These are phyloP conservation scores for Lutjanus argentimaculatus DNA, from an alignment of 2,797 vertebrate species.

Conservation along the genomic window DNA sequence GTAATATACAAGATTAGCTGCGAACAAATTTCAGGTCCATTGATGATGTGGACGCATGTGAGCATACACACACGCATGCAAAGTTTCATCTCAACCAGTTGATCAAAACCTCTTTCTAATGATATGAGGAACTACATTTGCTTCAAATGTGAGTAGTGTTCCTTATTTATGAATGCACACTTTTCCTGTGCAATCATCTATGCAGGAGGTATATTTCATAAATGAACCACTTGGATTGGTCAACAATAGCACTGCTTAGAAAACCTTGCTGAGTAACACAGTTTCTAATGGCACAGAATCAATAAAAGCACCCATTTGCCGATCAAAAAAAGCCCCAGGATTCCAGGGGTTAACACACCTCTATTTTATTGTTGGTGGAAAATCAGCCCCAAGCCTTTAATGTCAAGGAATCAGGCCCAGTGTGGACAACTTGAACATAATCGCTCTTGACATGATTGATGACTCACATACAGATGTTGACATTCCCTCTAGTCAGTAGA, in stretches of 20 bases:
- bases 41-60: no score
- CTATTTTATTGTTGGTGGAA: slow-evolving; percentile 12
- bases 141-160: neutral
- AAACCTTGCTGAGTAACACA: neutral
- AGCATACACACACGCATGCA: no score
- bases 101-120: neutral
- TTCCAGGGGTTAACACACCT: slow-evolving; percentile 11
- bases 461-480: slow-evolving; percentile 39
- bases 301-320: neutral
- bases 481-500: slow-evolving; percentile 12
- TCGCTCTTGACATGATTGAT: slow-evolving; percentile 51
- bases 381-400: slow-evolving; percentile 23
- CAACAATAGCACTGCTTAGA: neutral
- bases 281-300: slow-evolving; percentile 2
- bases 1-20: no score
- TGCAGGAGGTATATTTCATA: neutral
- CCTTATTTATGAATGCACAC: neutral
- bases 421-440: slow-evolving; percentile 34
- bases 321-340: neutral
- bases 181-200: neutral
- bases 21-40: no score
- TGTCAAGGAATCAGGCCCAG: slow-evolving; percentile 45
- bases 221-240: neutral
- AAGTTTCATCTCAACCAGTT: neutral
- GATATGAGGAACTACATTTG: neutral